Base-by-base conservation (phyloP, 2,797 vertebrate genomes). In the Gambelia wislizenii region DNA sequence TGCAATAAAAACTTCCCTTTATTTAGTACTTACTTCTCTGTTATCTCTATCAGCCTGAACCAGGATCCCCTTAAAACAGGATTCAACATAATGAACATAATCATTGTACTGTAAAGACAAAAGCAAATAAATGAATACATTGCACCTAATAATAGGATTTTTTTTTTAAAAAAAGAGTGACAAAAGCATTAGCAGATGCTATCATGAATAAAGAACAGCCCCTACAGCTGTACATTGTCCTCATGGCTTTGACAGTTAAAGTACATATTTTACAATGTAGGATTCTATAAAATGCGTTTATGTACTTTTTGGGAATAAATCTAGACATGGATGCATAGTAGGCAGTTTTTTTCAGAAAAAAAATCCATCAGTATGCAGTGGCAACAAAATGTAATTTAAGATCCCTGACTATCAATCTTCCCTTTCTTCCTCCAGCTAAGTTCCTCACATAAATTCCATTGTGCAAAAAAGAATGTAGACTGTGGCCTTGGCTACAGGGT, bases 31-130 rank as follows among this genome's bases (percentile, higher is more conserved):
- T 96, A 99, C 99, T 98, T 99, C 98, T 85, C 98, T 97, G 96
- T 99, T 99, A 94, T 99, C 99, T 94, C 98, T 96, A 95, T 99
- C 98, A 6, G 99, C 99, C 94, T 99, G 99, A n/a, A 99, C 99
- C 79, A 99, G 96, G 12, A 97, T 99, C 72, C 98, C 99, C 97
- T 98, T 98, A 96, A 99, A 99, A 96, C 99, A 99, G 78, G 99
- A 98, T 84, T 99, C 99, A 5, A 99, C 94, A 54, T 99, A 99
- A 75, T 98, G 98, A 70, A 99, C 98, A 4, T 99, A 99, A 95
- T 99, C 99, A 89, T 98, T 99, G 96, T 99, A 99, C 99, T 99
- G 96, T 9, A 88, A 89, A 91, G 81, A 94, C n/a, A 95, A 92
- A 94, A 85, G 0, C 0, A 69, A 83, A 91, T 20, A 59, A 59